phyloP scores from a whole-genome alignment of 1,140 invertebrate genomes.

The Bombus difficillimus region DNA sequence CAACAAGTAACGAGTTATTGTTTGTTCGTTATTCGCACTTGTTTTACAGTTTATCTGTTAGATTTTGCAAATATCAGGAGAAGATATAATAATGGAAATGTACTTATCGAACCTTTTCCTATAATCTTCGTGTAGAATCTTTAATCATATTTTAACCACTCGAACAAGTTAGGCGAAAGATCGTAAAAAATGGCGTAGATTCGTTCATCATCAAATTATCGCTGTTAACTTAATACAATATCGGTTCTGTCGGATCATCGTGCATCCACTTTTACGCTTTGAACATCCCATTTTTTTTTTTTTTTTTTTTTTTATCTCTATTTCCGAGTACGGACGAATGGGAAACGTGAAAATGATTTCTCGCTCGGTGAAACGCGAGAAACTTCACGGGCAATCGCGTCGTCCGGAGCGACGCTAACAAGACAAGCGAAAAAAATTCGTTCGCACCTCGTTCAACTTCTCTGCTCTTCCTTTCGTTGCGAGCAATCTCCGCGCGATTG shows the following conservation, averaged over 20 bases:
- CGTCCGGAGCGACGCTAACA: slow-evolving; percentile 11
- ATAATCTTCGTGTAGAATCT: no score
- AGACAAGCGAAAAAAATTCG: slow-evolving; percentile 37
- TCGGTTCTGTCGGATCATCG: not conserved
- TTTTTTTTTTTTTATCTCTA: no score
- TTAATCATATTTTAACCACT: no score
- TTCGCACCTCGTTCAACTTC: slow-evolving; percentile 4
- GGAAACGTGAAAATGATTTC: not conserved
- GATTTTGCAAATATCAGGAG: no score
- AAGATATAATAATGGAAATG: no score
- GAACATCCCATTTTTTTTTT: not conserved
- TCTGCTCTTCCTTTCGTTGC: not conserved
- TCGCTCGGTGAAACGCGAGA: not conserved
- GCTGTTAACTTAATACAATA: not conserved
- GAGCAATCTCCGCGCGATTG: slow-evolving; percentile 33
- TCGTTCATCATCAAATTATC: not conserved
- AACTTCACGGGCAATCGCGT: not conserved
- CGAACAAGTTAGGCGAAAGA: no score
- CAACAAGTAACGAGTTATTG: no score
- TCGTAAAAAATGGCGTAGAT: no score
- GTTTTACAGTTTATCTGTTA: no score
- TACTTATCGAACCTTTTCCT: no score
- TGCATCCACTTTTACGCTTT: not conserved
- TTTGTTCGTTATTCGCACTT: no score
- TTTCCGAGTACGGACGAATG: not conserved